These are phyloP conservation scores for Chiroxiphia lanceolata DNA, from an alignment of 2,797 vertebrate species.

Conservation along the genomic window DNA sequence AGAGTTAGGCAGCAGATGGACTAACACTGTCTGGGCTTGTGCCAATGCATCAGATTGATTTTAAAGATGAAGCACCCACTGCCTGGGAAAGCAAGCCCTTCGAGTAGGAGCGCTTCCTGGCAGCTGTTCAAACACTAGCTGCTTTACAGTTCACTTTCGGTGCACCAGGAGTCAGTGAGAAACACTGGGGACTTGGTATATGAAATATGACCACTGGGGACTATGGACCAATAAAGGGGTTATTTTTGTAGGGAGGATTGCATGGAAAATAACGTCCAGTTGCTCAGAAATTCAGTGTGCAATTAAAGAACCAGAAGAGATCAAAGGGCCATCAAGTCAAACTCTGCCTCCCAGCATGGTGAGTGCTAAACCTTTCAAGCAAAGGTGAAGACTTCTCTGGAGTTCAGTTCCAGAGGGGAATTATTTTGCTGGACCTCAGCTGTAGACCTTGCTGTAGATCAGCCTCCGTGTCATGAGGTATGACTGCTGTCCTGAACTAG, in stretches of 20 bases:
- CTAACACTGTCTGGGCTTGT: conserved; percentile 44
- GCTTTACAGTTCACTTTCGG: neutral
- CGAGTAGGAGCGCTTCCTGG: conserved; percentile 46
- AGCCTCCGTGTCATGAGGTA: neutral
- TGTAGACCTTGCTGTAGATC: neutral
- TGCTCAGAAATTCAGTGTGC: neutral
- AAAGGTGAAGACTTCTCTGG: neutral
- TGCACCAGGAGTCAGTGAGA: conserved; percentile 16
- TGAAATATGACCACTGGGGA: conserved; percentile 18
- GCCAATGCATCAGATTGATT: conserved; percentile 62
- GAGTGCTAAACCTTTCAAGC: neutral
- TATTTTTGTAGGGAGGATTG: neutral
- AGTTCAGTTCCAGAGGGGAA: neutral
- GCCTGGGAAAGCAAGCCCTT: conserved; percentile 62
- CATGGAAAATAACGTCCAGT: neutral
- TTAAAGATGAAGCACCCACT: conserved; percentile 61
- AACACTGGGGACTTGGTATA: neutral
- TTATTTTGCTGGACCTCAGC: neutral
- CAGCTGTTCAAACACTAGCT: conserved; percentile 58
- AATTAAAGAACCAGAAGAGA: neutral
- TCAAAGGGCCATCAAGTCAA: neutral
- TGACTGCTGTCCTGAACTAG: neutral
- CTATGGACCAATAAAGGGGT: neutral
- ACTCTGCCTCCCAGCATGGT: neutral
- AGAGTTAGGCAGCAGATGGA: conserved; percentile 58